These are phyloP conservation scores for Glyphotaelius pellucidus DNA, from an alignment of 2,888 invertebrate species.

Conservation along the genomic window DNA sequence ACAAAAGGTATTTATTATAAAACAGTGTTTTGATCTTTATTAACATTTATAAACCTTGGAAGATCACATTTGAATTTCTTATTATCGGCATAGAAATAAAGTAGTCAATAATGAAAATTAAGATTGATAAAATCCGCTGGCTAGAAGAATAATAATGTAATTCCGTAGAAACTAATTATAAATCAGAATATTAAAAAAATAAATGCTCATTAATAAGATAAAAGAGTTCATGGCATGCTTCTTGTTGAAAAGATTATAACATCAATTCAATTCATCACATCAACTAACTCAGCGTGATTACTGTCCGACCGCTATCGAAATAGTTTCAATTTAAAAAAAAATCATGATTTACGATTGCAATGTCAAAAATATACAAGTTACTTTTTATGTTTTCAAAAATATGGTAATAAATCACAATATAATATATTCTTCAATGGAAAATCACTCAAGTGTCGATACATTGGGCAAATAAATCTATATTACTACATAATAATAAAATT, in stretches of 20 bases:
- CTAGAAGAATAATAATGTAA: conserved; percentile 26
- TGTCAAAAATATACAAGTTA: conserved; percentile 50
- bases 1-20: conserved; percentile 44
- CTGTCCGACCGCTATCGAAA: not conserved
- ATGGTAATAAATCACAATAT: conserved; percentile 44
- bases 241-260: conserved; percentile 12
- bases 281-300: not conserved
- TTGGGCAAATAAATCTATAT: conserved; percentile 46
- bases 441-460: conserved; percentile 34
- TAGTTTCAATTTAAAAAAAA: not conserved
- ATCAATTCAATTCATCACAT: not conserved
- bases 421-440: conserved; percentile 48
- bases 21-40: conserved; percentile 52
- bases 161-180: conserved; percentile 12
- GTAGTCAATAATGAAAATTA: conserved; percentile 32
- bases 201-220: conserved; percentile 35
- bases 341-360: not conserved
- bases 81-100: conserved; percentile 34
- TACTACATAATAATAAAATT: conserved; percentile 46
- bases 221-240: conserved; percentile 34
- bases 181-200: conserved; percentile 30
- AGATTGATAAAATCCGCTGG: conserved; percentile 36
- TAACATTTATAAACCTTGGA: conserved; percentile 51
- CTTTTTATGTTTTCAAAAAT: conserved; percentile 34
- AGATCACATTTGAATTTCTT: conserved; percentile 41